A percentile compares a stretch with the other conserved stretches of the same genome.
Evolutionary conservation across 2,888 invertebrate species (phyloP).

Genomic region (Zygothrica quintamaculata): DNA sequence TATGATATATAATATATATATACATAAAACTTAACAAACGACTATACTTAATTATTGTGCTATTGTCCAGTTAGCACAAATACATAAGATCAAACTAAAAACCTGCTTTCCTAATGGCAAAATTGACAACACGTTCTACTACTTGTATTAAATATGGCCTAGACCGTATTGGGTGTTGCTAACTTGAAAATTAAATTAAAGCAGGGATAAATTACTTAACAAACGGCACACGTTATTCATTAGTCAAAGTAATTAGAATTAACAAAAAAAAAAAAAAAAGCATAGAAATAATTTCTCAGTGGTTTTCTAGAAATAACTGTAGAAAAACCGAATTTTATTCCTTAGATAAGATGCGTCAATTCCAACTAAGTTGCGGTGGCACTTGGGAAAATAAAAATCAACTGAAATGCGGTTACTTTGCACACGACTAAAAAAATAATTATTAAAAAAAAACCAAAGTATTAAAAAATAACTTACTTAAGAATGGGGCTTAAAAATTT

Average conservation of each 20-base stretch:
- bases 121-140: neutral
- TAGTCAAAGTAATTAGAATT: conserved; percentile 26
- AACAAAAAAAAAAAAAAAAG: conserved; percentile 4
- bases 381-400: conserved; percentile 30
- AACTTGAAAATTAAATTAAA: conserved; percentile 25
- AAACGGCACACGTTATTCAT: conserved; percentile 39
- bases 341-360: conserved; percentile 35
- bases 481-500: neutral
- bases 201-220: conserved; percentile 11
- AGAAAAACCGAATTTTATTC: neutral
- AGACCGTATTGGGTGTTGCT: conserved; percentile 26
- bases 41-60: too few relatives aligned
- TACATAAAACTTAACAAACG: neutral
- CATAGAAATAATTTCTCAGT: neutral
- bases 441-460: too few relatives aligned
- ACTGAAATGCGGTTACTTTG: conserved; percentile 56
- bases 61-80: neutral
- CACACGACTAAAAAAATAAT: conserved; percentile 44
- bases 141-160: neutral
- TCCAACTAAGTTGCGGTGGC: conserved; percentile 41
- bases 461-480: too few relatives aligned
- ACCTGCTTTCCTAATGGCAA: too few relatives aligned
- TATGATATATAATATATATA: too few relatives aligned
- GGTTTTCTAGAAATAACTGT: conserved; percentile 6
- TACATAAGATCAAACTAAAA: conserved; percentile 12